These are phyloP conservation scores for Ochlodes sylvanus DNA, from an alignment of 2,888 invertebrate genomes.

Conservation along the genomic window DNA sequence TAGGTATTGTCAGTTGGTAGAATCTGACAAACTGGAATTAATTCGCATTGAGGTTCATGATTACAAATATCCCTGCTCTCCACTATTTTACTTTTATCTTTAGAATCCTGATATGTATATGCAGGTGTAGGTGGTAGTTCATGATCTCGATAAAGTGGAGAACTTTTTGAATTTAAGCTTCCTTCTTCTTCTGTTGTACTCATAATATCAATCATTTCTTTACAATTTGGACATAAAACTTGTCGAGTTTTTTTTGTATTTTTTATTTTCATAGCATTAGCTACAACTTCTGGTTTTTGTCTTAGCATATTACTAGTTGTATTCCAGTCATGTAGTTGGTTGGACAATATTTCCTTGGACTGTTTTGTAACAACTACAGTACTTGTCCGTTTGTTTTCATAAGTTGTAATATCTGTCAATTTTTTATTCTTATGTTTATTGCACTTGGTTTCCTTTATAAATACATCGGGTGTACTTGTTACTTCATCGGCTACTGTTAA, in stretches of 20 bases:
- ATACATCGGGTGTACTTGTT: conserved; percentile 47
- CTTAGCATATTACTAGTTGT: background rate
- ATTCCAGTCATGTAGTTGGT: background rate
- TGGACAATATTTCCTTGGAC: conserved; percentile 7
- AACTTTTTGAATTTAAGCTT: conserved; percentile 50
- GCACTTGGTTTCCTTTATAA: conserved; percentile 43
- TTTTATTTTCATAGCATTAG: conserved; percentile 47
- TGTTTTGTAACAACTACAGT: conserved; percentile 44
- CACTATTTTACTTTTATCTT: conserved; percentile 40
- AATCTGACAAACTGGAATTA: conserved; percentile 71
- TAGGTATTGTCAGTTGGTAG: conserved; percentile 56
- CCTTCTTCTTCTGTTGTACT: conserved; percentile 65
- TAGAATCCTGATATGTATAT: conserved; percentile 47
- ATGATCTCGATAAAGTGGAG: conserved; percentile 49
- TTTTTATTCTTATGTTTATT: conserved; percentile 46
- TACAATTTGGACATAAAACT: conserved; percentile 70
- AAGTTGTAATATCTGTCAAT: conserved; percentile 45
- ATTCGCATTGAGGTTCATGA: conserved; percentile 69
- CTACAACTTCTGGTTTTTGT: conserved; percentile 31
- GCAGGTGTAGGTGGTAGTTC: conserved; percentile 47
- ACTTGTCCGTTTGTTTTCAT: conserved; percentile 57
- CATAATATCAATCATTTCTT: conserved; percentile 61
- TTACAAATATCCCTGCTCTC: conserved; percentile 55
- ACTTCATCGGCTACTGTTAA: conserved; percentile 44
- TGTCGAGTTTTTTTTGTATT: conserved; percentile 53